A percentile compares a stretch with the other conserved stretches of the same genome.
Conservation (phyloP, 2,113 vertebrate species). For the Glaucidium brasilianum region DNA sequence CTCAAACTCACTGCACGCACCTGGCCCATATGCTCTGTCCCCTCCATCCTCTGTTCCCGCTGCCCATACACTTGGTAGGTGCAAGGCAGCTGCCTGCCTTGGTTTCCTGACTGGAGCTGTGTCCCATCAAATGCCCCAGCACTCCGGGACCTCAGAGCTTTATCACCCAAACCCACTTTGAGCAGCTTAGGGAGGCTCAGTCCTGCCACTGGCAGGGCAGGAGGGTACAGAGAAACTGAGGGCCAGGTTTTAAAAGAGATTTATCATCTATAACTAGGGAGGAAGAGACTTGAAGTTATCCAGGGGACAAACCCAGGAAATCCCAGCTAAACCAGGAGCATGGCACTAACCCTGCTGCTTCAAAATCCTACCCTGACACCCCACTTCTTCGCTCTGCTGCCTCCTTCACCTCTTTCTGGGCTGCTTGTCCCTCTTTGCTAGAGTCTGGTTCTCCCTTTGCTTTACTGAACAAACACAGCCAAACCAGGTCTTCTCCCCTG, state of each 20-base stretch:
- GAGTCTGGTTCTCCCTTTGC: not conserved
- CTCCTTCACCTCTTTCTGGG: not conserved
- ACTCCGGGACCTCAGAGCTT: not conserved
- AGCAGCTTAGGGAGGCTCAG: not conserved
- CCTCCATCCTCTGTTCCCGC: rapidly evolving
- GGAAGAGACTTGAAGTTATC: not conserved
- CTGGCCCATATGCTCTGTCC: not conserved
- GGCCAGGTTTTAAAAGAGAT: not conserved
- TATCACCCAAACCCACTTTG: not conserved
- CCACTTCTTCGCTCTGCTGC: not conserved
- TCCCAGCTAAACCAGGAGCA: not conserved
- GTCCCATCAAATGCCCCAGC: not conserved
- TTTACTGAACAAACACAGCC: not conserved
- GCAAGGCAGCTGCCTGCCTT: not conserved
- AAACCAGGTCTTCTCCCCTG: not conserved
- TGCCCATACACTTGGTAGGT: not conserved
- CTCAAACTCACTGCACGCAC: not conserved
- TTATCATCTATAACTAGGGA: not conserved
- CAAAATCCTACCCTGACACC: not conserved
- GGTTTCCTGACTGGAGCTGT: not conserved
- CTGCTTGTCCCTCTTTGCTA: not conserved
- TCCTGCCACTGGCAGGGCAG: not conserved
- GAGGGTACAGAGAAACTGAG: not conserved
- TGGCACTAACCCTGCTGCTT: not conserved
- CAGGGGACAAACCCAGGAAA: not conserved